Evolutionary conservation across 2,797 vertebrate species (phyloP).

Genomic region (Taeniopygia guttata): DNA sequence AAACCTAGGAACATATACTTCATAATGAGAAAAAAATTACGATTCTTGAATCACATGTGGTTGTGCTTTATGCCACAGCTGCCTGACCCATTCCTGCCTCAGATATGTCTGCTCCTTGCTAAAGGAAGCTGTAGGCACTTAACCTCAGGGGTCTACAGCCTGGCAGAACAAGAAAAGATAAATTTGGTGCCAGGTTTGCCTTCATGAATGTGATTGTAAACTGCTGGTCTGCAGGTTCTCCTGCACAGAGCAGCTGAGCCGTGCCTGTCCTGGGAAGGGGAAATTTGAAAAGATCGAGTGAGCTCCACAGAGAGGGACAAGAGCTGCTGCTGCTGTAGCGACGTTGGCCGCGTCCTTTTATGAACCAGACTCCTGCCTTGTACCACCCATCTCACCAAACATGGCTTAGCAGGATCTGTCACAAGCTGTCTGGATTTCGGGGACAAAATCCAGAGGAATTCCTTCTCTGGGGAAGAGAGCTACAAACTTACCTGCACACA

Average conservation of each 20-base stretch:
- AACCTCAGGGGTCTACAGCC: neutral
- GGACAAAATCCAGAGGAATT: too few relatives aligned
- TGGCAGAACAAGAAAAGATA: neutral
- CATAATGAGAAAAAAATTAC: neutral
- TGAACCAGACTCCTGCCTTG: neutral
- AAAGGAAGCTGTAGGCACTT: neutral
- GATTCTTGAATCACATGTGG: neutral
- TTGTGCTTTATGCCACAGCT: neutral
- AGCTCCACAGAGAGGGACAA: neutral
- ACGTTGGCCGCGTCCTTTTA: neutral
- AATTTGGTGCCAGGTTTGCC: neutral
- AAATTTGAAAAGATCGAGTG: neutral
- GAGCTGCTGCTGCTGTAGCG: neutral
- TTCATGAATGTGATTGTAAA: neutral
- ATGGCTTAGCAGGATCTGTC: neutral
- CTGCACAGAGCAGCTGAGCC: neutral
- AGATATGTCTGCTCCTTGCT: neutral
- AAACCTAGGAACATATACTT: neutral
- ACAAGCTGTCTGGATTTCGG: neutral
- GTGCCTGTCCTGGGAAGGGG: neutral
- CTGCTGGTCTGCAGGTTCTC: neutral
- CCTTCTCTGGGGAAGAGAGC: neutral
- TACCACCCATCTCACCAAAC: neutral
- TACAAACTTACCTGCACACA: fast-evolving
- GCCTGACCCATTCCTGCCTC: neutral